Conservation (phyloP, 2,113 vertebrate genomes). For the Hemichromis elongatus region DNA sequence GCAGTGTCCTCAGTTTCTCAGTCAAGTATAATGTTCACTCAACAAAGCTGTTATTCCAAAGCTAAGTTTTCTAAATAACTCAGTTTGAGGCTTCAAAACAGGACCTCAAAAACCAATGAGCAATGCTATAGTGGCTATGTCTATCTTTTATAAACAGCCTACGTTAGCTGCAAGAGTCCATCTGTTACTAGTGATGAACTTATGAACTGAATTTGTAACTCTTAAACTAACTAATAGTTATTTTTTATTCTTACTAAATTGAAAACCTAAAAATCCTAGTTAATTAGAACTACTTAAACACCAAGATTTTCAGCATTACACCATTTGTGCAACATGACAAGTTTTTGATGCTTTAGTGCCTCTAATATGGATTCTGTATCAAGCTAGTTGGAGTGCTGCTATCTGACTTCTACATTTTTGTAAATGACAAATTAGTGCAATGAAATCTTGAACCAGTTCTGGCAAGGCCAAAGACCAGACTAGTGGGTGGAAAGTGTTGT, state of each 20-base stretch:
- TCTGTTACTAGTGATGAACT: neutral
- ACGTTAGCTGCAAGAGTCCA: rapidly evolving
- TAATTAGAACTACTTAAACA: neutral
- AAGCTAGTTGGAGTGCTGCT: neutral
- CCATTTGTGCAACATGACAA: neutral
- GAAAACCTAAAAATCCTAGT: neutral
- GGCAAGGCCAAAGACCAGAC: neutral
- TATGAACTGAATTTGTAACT: neutral
- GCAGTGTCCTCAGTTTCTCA: neutral
- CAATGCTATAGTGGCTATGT: neutral
- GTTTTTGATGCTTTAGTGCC: neutral
- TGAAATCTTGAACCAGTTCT: neutral
- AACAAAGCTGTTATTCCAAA: neutral
- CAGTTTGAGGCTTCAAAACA: neutral
- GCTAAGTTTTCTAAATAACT: neutral
- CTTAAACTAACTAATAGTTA: neutral
- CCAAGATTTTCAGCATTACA: neutral
- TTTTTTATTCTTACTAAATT: neutral
- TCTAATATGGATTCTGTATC: neutral
- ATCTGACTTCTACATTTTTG: neutral
- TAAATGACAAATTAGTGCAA: neutral
- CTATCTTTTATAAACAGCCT: neutral
- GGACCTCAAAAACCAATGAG: neutral
- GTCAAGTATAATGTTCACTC: neutral
- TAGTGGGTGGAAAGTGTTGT: neutral